Evolutionary conservation across 2,113 vertebrate species (phyloP), one percentile per base, ranked within the genome.

Genomic region (Malurus melanocephalus): DNA sequence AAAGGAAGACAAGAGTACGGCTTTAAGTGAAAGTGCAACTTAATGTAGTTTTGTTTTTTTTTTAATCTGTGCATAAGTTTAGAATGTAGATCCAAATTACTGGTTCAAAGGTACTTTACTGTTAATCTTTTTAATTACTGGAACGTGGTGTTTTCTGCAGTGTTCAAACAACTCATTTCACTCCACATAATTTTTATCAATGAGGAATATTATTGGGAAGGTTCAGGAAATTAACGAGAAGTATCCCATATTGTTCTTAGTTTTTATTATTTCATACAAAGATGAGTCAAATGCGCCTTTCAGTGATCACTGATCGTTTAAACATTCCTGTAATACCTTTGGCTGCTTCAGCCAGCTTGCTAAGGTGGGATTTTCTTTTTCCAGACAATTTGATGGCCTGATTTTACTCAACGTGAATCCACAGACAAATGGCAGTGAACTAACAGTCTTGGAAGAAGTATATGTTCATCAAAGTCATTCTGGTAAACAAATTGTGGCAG

Each of bases 391-490:
- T 90, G 69, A 80, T 75, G 89, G 69, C 67, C 28, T 92, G 64
- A 93, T 83, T 91, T 96, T 93, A 89, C 76, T 80, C 60, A 82
- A 76, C 71, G 90, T 59, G 92, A 86, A 74, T 43, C 83, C 94
- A 61, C 72, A 93, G 33, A 88, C 53, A 75, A 95, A 80, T 59
- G 28, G 49, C 45, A 38, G 32, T 22, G 43, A 84, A 71, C 74
- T 65, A 88, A 81, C 10, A 59, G 45, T 74, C 55, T 79, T 66
- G 61, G 38, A 68, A 43, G 40, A 65, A 86, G 68, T 65, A 67
- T 28, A 65, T 87, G 72, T 90, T 95, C 90, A 93, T 95, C 92
- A 95, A 94, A 93, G 93, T 79, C 75, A 52, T 68, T 72, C n/a
- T 62, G 43, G 85, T 94, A 91, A 89, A 93, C 71, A 93, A 80